Evolutionary conservation across 1,140 invertebrate species (phyloP).

Genomic region (Drosophila malerkotliana): DNA sequence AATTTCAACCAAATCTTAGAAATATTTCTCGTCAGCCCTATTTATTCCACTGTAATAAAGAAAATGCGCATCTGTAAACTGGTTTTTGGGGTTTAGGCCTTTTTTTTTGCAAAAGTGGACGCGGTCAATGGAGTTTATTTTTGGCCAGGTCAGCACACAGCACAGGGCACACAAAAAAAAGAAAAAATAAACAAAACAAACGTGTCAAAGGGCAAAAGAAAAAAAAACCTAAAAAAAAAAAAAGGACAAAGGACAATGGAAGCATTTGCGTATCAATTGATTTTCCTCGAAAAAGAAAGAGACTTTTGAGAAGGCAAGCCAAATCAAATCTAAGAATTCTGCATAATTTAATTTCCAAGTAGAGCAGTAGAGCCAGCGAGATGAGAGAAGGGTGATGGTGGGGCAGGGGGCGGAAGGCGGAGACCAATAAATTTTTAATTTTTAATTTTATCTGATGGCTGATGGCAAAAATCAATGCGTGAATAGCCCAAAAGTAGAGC

Average conservation of each 20-base stretch:
- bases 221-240: not conserved
- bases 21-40: too few species aligned
- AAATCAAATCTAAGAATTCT: slow-evolving; percentile 40
- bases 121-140: slow-evolving; percentile 53
- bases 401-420: not conserved
- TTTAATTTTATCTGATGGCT: slow-evolving; percentile 34
- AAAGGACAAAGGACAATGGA: not conserved
- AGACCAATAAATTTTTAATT: slow-evolving; percentile 47
- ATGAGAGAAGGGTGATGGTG: too few species aligned
- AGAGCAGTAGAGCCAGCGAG: not conserved
- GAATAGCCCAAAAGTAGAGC: not conserved
- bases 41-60: not conserved
- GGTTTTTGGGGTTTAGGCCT: slow-evolving; percentile 1
- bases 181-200: slow-evolving; percentile 4
- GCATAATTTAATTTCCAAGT: slow-evolving; percentile 27
- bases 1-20: too few species aligned
- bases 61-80: not conserved
- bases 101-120: slow-evolving; percentile 20
- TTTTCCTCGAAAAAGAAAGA: slow-evolving; percentile 32
- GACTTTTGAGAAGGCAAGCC: too few species aligned
- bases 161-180: not conserved
- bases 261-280: slow-evolving; percentile 68
- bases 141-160: slow-evolving; percentile 38
- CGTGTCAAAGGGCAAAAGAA: slow-evolving; percentile 3
- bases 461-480: slow-evolving; percentile 15